phyloP scores from a whole-genome alignment of 1,140 invertebrate genomes.

The Centruroides vittatus region DNA sequence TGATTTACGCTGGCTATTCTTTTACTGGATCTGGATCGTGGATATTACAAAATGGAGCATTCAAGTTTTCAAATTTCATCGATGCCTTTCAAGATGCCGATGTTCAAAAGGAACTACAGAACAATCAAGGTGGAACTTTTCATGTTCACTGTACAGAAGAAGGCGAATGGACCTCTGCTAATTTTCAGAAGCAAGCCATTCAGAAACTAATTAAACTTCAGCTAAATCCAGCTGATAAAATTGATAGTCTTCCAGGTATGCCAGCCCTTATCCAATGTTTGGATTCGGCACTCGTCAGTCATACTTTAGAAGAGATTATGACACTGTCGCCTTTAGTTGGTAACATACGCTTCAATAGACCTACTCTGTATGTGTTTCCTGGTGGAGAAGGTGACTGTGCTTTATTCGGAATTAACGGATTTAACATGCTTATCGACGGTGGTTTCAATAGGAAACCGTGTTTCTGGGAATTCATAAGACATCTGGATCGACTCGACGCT shows the following conservation, averaged over 20 bases:
- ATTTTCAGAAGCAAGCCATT: constrained; percentile 56
- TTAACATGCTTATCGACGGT: constrained; percentile 92
- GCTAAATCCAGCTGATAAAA: constrained; percentile 65
- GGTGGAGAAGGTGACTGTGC: constrained; percentile 92
- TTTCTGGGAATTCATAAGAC: constrained; percentile 93
- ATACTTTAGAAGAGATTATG: constrained; percentile 56
- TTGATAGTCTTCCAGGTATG: constrained; percentile 55
- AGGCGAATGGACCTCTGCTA: constrained; percentile 61
- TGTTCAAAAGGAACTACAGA: constrained; percentile 73
- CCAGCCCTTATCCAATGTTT: constrained; percentile 46
- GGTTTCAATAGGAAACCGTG: constrained; percentile 86
- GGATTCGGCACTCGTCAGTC: constrained; percentile 26
- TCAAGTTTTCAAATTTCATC: constrained; percentile 73
- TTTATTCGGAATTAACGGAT: constrained; percentile 91
- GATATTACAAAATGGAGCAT: constrained; percentile 93
- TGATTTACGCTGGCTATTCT: constrained; percentile 89
- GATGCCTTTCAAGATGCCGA: constrained; percentile 84
- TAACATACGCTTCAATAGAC: constrained; percentile 88
- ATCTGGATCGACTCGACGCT: constrained; percentile 84
- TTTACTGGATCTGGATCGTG: constrained; percentile 84
- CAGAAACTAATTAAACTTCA: constrained; percentile 41
- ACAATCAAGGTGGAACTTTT: constrained; percentile 65
- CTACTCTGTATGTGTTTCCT: constrained; percentile 93
- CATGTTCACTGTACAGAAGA: constrained; percentile 69
- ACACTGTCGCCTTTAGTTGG: constrained; percentile 88